Evolutionary conservation across 2,888 invertebrate species (phyloP).

Genomic region (Luffia ferchaultella): DNA sequence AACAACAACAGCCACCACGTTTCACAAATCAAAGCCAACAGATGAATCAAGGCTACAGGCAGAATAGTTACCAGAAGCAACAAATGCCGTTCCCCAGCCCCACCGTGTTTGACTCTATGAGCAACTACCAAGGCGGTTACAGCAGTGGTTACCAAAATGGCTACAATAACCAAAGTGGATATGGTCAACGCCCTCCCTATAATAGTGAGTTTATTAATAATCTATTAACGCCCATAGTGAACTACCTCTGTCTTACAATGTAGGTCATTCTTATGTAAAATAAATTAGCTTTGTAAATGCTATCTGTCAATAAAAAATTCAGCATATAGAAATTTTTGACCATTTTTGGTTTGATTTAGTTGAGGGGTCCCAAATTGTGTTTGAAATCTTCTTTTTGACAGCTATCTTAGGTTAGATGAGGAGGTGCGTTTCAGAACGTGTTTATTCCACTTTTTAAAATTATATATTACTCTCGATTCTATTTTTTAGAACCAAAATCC

Average conservation of each 20-base stretch:
- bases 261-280: too few species aligned
- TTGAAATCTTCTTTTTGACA: conserved; percentile 6
- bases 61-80: conserved; percentile 58
- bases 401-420: neutral
- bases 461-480: neutral
- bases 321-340: too few species aligned
- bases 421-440: too few species aligned
- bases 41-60: conserved; percentile 47
- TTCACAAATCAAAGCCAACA: conserved; percentile 53
- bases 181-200: conserved; percentile 47
- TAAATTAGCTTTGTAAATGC: too few species aligned
- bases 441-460: too few species aligned
- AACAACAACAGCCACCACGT: conserved; percentile 51
- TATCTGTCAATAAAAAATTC: too few species aligned
- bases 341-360: too few species aligned
- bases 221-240: too few species aligned
- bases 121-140: conserved; percentile 63
- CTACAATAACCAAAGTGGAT: conserved; percentile 53
- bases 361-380: too few species aligned
- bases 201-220: conserved; percentile 46
- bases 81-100: conserved; percentile 65
- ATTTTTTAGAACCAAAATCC: too few species aligned
- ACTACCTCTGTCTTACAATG: too few species aligned
- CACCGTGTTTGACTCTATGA: conserved; percentile 64
- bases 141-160: conserved; percentile 57